A percentile compares a stretch with the other conserved stretches of the same genome.
phyloP scores from a whole-genome alignment of 2,888 invertebrate species.

The Brenthis daphne region DNA sequence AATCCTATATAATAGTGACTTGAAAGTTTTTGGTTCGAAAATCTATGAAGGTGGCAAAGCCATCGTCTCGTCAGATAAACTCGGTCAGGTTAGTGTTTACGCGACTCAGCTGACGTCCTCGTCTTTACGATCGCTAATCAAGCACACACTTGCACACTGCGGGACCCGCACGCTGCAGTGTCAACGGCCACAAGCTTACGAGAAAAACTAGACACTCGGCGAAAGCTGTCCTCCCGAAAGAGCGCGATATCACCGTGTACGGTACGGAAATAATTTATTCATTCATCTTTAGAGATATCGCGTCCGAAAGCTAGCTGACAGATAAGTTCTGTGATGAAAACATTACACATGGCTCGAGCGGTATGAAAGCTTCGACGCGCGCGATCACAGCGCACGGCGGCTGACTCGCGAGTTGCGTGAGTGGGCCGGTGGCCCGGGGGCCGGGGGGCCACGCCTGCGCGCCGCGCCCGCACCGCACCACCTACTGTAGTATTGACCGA shows the following conservation, averaged over 20 bases:
- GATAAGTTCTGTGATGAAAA: constrained; percentile 72
- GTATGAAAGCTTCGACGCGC: constrained; percentile 61
- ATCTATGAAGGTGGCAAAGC: constrained; percentile 60
- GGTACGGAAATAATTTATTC: constrained; percentile 50
- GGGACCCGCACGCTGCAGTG: constrained; percentile 80
- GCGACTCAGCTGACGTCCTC: constrained; percentile 76
- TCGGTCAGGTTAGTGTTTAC: constrained; percentile 68
- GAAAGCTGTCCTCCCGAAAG: constrained; percentile 63
- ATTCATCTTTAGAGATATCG: constrained; percentile 58
- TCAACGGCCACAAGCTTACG: constrained; percentile 77
- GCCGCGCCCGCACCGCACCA: constrained; percentile 77
- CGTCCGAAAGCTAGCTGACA: constrained; percentile 59
- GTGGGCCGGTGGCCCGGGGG: constrained; percentile 59
- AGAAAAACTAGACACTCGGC: constrained; percentile 74
- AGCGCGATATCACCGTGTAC: constrained; percentile 22
- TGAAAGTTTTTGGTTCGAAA: constrained; percentile 54
- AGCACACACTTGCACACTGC: constrained; percentile 81
- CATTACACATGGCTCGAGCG: constrained; percentile 76
- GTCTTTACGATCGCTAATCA: constrained; percentile 73
- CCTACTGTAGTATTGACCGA: constrained; percentile 79
- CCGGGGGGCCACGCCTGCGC: constrained; percentile 57
- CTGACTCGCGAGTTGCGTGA: constrained; percentile 79
- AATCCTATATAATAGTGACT: constrained; percentile 48
- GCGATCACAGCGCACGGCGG: constrained; percentile 78
- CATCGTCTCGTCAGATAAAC: constrained; percentile 58